Evolutionary conservation across 2,888 invertebrate species (phyloP), one percentile per base, ranked within the genome.

Genomic region (Acanthosoma haemorrhoidale): DNA sequence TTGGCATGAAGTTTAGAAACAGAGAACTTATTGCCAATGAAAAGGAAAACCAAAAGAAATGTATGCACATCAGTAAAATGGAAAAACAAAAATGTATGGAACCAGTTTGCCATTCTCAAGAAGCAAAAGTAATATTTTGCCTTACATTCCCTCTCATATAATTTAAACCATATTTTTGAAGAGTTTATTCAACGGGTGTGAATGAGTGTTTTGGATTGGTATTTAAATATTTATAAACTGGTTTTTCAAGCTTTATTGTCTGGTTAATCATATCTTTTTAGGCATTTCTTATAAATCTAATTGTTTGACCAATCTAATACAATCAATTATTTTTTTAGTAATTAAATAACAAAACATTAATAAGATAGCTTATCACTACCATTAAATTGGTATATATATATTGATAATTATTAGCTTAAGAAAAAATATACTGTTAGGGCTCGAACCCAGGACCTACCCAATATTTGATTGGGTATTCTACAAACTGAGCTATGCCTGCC

Each of bases 1-100:
- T 82, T 11, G 94, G 93, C 15, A 72, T 73, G 61, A 74, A 69
- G 18, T 31, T 74, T 34, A 73, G 73, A 41, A 72, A 71, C 25
- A 67, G 75, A 13, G 70, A 38, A 34, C 68, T 75, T 72, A 59
- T 75, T 59, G 58, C 63, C 3, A 57, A 29, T 8, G 60, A 68
- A 36, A 68, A 70, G 31, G 31, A 57, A n/a, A 66, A 68, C 21
- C 57, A 68, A 66, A 93, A 92, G 81, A 90, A 90, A 77, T 95
- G 94, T 77, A 87, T 88, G 8, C 89, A 92, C 73, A 84, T 94
- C 5, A 82, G 83, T 4, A 84, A 85, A 29, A 89, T 90, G 76
- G 93, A 96, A 79, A 91, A 88, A 78, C 87, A 89, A 76, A 89
- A 89, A 77, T 91, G 91, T 77, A 89, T 89, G 87, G 85, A 85